phyloP scores from a whole-genome alignment of 1,140 invertebrate species.

The Drosophila bocki region DNA sequence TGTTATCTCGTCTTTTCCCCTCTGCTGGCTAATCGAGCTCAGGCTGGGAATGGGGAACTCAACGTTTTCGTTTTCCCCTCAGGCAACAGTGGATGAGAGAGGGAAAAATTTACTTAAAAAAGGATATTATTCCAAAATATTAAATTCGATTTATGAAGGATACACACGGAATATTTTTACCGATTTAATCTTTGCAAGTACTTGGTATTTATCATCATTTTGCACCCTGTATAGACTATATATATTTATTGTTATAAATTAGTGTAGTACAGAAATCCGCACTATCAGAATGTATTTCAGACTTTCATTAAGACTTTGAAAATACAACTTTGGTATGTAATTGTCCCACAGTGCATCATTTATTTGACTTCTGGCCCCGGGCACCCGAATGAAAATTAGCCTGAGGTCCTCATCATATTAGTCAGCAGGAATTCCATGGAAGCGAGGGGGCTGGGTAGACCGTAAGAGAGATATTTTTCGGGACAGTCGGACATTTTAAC shows the following conservation, averaged over 20 bases:
- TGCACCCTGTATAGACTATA: neutral
- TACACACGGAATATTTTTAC: neutral
- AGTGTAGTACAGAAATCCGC: neutral
- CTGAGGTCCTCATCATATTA: conserved; percentile 59
- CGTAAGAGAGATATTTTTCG: conserved; percentile 9
- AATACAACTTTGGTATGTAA: neutral
- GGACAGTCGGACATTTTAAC: conserved; percentile 19
- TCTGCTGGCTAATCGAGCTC: conserved; percentile 64
- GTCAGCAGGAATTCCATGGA: conserved; percentile 69
- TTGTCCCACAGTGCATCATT: conserved; percentile 15
- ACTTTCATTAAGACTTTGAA: neutral
- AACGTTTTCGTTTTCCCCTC: conserved; percentile 23
- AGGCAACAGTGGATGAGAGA: conserved; percentile 25
- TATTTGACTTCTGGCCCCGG: conserved; percentile 13
- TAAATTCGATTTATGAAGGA: neutral
- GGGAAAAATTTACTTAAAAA: neutral
- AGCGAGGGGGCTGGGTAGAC: neutral
- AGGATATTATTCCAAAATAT: too few species aligned
- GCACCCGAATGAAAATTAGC: conserved; percentile 73
- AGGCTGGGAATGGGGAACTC: conserved; percentile 16
- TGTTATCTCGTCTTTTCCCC: conserved; percentile 66
- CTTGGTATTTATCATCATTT: neutral
- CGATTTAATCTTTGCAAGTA: neutral
- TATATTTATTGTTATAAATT: neutral
- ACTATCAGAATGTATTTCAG: neutral